Evolutionary conservation across 2,113 vertebrate genomes (phyloP).

Genomic region (Pelecanus crispus): DNA sequence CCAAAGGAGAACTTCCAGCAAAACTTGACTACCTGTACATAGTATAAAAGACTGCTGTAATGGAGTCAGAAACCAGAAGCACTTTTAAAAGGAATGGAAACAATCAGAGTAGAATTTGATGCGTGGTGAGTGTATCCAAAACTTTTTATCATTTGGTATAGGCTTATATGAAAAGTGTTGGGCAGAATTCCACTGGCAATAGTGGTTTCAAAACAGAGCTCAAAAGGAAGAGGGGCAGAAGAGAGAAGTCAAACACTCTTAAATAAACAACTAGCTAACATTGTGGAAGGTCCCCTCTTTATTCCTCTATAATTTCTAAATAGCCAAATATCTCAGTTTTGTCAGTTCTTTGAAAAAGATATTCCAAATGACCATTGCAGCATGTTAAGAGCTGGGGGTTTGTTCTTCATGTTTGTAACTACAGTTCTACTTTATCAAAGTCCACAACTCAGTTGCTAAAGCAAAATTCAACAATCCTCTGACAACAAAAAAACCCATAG

Average conservation of each 20-base stretch:
- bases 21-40: background rate
- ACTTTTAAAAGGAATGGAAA: background rate
- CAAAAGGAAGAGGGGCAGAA: background rate
- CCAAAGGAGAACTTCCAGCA: background rate
- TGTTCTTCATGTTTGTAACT: background rate
- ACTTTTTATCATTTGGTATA: accelerated
- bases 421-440: background rate
- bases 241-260: background rate
- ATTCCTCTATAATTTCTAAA: background rate
- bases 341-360: background rate
- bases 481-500: background rate
- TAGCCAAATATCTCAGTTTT: background rate
- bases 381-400: background rate
- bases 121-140: background rate
- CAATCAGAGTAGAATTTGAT: background rate
- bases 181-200: background rate
- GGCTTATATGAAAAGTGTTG: background rate
- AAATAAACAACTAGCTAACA: background rate
- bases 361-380: background rate
- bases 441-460: background rate
- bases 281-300: background rate
- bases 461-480: slow-evolving; percentile 15
- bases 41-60: background rate
- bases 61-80: background rate
- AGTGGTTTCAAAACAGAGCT: background rate